Percentiles rank a stretch among this genome's conserved stretches.
These are phyloP conservation scores for Craseonycteris thonglongyai DNA, from an alignment of 2,113 vertebrate genomes.

Conservation along the genomic window DNA sequence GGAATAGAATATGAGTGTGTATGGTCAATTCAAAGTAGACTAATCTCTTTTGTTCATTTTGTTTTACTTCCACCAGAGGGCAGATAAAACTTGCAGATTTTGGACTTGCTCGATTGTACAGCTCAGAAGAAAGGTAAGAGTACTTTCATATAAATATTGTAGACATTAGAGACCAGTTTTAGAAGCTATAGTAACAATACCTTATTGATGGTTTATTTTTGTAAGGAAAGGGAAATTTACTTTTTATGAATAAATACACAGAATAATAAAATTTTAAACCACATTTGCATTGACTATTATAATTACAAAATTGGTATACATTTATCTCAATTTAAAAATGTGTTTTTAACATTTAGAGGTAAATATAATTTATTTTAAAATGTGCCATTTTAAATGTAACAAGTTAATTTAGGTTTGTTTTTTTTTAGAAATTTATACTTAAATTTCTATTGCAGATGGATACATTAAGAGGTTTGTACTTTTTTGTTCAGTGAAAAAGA, in stretches of 20 bases:
- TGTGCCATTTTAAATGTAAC: background rate
- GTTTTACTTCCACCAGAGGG: constrained; percentile 82
- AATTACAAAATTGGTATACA: background rate
- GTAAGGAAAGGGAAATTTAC: background rate
- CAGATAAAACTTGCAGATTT: constrained; percentile 91
- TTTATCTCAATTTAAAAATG: background rate
- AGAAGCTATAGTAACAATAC: background rate
- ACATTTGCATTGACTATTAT: background rate
- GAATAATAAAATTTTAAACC: background rate
- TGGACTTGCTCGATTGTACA: constrained; percentile 88
- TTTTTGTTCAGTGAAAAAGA: constrained; percentile 16
- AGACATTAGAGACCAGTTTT: background rate
- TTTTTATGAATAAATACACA: background rate
- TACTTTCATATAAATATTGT: constrained; percentile 17
- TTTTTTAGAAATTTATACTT: background rate
- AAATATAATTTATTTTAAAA: constrained; percentile 8
- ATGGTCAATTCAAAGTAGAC: constrained; percentile 15
- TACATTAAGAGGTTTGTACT: background rate
- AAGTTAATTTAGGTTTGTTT: background rate
- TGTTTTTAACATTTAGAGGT: background rate
- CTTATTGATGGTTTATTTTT: background rate
- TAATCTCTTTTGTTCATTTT: constrained; percentile 60
- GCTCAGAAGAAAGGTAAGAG: constrained; percentile 89
- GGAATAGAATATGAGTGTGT: background rate
- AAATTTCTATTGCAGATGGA: background rate